Base-by-base conservation (phyloP, 2,797 vertebrate genomes). In the Diplodus puntazzo region DNA sequence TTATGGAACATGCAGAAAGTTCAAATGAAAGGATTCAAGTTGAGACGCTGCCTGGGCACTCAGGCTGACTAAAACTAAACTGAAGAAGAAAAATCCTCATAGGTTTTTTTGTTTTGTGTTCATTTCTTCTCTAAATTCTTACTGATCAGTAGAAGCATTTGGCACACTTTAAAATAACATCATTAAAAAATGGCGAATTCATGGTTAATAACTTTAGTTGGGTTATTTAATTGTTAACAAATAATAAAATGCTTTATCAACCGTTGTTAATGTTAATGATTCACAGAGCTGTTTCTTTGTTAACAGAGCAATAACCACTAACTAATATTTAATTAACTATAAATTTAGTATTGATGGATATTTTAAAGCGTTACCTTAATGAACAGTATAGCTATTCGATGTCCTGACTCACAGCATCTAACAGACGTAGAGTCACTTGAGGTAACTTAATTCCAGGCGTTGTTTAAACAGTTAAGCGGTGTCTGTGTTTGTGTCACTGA, bases 1-100 rank as follows among this genome's bases (percentile, higher is more conserved):
- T 88, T 54, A 71, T 87, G 89, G 87, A 88, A 85, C 85, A 90
- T 10, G 87, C 85, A 87, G 83, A 89, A 92, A 91, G 87, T 94
- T 91, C 81, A 88, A 91, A 86, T 83, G 87, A 87, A 88, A 90
- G 81, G 90, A 89, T 88, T 82, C 87, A 83, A 89, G 88, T 87
- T 85, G 86, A 90, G 87, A 70, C 70, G 82, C 86, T 88, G 85
- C 75, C 82, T 62, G 57, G 81, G 88, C 90, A 88, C 80, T 84
- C 71, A 77, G 65, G 60, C 46, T 57, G 74, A 77, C 75, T 71
- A 23, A 71, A 80, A 87, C 43, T 48, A 57, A 75, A 66, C n/a
- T 17, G 42, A 43, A 61, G 61, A 55, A 39, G 53, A 53, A 55
- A 73, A 80, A 55, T 75, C 72, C 30, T 59, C 1, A 18, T 13